Evolutionary conservation across 2,888 invertebrate species (phyloP), one percentile per base, ranked within the genome.

Genomic region (Autographa pulchrina): DNA sequence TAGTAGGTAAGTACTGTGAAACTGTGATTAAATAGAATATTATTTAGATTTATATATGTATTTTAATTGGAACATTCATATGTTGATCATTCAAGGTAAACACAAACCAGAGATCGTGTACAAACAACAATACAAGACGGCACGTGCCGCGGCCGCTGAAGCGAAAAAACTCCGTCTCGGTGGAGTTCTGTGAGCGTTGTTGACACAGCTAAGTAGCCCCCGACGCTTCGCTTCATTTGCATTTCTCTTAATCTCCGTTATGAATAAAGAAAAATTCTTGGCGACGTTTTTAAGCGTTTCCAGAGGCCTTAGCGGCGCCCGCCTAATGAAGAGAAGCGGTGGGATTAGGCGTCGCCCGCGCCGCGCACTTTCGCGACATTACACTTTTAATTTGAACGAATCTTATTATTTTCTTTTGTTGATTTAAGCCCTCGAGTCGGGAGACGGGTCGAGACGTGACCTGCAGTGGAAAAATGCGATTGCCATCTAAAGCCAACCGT

Each of bases 341-440:
- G 90, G 95, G 95, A 94, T 94, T 94, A 94, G 84, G 83, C 81
- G 66, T 78, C 87, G 82, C 84, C 84, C 87, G 86, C 86, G 83
- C 87, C 84, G 84, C 85, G 91, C 91, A 92, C 92, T 94, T 92
- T 94, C 94, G 92, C 95, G 94, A 95, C 95, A 94, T 97, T 97
- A 97, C 96, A 97, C 97, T 97, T 97, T 97, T 97, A 97, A 97
- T 97, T 97, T 97, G 96, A 97, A 96, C 94, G 96, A 97, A 97
- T 97, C 96, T 96, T 97, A 96, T 97, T 96, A 96, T 96, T 96
- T 96, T 96, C 96, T 96, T 96, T 96, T 97, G 97, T 97, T 97
- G 97, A 97, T 97, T 96, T 96, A 97, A 96, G 97, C 96, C 96
- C 96, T 94, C 93, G 92, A 94, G 91, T 90, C 93, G 92, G 94